Percentiles rank a stretch among this genome's conserved stretches.
phyloP scores from a whole-genome alignment of 1,140 invertebrate species.

The Nomia melanderi region DNA sequence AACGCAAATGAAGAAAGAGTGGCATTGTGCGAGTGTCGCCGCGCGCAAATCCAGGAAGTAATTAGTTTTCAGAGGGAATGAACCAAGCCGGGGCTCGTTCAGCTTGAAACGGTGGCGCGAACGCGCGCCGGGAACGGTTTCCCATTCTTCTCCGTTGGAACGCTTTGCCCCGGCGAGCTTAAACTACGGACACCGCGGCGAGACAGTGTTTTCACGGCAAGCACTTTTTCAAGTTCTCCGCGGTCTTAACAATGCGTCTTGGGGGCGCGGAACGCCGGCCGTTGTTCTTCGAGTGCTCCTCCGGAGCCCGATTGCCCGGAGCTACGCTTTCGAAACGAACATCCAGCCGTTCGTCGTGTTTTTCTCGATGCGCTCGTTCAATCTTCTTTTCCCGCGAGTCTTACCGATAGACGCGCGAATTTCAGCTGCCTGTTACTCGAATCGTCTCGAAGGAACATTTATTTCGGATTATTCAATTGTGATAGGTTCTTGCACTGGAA shows the following conservation, averaged over 20 bases:
- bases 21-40: neutral
- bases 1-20: neutral
- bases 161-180: neutral
- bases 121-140: neutral
- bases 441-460: too few species aligned
- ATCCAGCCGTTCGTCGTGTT: neutral
- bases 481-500: too few species aligned
- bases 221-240: neutral
- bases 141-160: neutral
- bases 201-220: neutral
- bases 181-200: neutral
- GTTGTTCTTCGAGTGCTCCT: neutral
- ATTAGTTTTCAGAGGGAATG: neutral
- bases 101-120: neutral
- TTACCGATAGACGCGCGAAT: too few species aligned
- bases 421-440: too few species aligned
- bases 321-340: neutral
- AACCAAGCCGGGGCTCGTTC: neutral
- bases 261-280: too few species aligned
- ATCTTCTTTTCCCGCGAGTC: neutral
- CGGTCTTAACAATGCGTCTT: neutral
- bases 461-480: too few species aligned
- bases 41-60: neutral
- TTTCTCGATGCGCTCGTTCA: neutral
- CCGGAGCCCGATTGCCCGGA: constrained; percentile 6